These are phyloP conservation scores for Myotis lucifugus DNA, from an alignment of 2,113 vertebrate species.

Conservation along the genomic window DNA sequence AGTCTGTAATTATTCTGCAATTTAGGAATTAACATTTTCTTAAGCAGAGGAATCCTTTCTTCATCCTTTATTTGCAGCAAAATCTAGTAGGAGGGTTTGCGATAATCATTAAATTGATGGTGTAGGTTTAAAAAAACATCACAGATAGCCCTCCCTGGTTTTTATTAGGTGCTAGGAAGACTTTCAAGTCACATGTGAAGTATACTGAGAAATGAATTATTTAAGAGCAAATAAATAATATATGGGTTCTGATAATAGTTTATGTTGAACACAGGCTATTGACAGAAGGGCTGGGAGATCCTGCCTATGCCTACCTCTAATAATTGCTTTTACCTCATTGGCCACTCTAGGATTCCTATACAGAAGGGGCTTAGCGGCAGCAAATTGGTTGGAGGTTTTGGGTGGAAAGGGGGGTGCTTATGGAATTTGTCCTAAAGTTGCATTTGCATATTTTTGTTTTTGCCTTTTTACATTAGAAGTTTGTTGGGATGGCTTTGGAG, in stretches of 20 bases:
- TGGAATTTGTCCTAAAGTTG: not conserved
- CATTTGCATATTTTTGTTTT: not conserved
- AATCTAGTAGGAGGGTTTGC: constrained; percentile 14
- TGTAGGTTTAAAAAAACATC: not conserved
- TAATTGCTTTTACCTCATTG: not conserved
- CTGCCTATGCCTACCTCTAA: not conserved
- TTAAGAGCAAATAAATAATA: constrained; percentile 21
- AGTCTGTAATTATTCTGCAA: constrained; percentile 12
- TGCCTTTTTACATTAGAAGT: not conserved
- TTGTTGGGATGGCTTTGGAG: not conserved
- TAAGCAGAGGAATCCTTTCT: not conserved
- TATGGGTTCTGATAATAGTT: not conserved
- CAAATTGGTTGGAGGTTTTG: not conserved
- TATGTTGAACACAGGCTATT: not conserved
- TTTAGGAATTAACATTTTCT: constrained; percentile 39
- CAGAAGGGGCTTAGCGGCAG: not conserved
- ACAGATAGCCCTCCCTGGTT: not conserved
- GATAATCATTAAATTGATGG: not conserved
- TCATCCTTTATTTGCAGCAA: not conserved
- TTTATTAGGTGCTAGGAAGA: not conserved
- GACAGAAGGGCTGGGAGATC: not conserved
- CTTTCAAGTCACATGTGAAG: constrained; percentile 27
- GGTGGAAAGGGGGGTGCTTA: not conserved
- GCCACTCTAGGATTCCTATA: not conserved
- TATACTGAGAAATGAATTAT: constrained; percentile 44